Base-by-base conservation (phyloP, 2,113 vertebrate species). In the Neotragus moschatus region DNA sequence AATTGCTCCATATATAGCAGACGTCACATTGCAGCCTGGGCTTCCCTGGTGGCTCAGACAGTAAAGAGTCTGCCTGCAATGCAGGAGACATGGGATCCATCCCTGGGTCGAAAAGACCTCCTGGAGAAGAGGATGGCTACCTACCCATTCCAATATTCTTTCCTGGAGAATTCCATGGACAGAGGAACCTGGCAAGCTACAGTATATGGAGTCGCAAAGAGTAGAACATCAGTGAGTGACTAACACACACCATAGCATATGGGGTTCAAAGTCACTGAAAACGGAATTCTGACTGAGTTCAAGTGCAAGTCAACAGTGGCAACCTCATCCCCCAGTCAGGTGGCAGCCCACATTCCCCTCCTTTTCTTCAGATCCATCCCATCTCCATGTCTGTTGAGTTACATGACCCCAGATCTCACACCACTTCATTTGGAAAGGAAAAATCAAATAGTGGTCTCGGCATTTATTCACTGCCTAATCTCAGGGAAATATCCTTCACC, bases 401-500 rank as follows among this genome's bases (percentile, higher is more conserved):
- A 21, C 1, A 55, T 5, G 26, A 30, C 60, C 92, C 43, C 21
- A 0, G 5, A 14, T 56, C 26, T 53, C 47, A 2, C 11, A 36
- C 25, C 51, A 15, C 75, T 73, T 92, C 43, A 7, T 53, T 56
- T 79, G 47, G 63, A 87, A 87, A 90, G 73, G n/a, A 60, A 85
- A 95, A 94, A 63, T 63, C 90, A 93, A 91, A 80, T 45, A 58
- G 39, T 45, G 28, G 73, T 47, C 25, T 33, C 9, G 10, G 45
- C 21, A 39, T 94, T 96, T 60, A 80, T 60, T 45, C 96, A 87
- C 80, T 49, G 47, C 79, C 84, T 55, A 63, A 45, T 90, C 47
- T 87, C 36, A 75, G 63, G 79, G 51, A 93, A 97, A 88, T 33
- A 75, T 10, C 45, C 75, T 66, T 80, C 51, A 53, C 47, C 23